Conservation (phyloP, 2,888 invertebrate species). For the Leptarthrus brevirostris region DNA sequence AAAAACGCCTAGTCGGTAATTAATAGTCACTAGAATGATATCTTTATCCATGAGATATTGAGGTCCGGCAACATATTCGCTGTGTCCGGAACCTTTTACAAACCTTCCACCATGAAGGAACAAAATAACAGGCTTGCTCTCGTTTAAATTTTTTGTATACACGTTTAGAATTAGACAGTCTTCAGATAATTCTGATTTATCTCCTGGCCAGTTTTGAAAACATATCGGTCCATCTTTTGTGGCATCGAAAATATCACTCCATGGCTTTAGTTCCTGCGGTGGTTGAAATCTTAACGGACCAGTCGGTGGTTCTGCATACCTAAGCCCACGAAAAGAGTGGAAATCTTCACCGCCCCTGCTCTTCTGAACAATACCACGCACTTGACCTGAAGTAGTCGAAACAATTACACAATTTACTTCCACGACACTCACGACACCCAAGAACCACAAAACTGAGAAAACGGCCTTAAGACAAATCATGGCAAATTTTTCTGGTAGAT, state of each 20-base stretch:
- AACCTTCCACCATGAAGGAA: slow-evolving; percentile 78
- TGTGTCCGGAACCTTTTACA: slow-evolving; percentile 72
- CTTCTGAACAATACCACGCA: slow-evolving; percentile 39
- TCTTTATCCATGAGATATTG: slow-evolving; percentile 75
- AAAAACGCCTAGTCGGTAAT: slow-evolving; percentile 71
- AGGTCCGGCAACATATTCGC: slow-evolving; percentile 69
- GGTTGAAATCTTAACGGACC: slow-evolving; percentile 61
- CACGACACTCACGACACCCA: neutral
- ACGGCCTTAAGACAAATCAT: too few relatives aligned
- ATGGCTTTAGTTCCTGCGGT: slow-evolving; percentile 69
- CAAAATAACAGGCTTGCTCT: slow-evolving; percentile 72
- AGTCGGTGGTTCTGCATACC: slow-evolving; percentile 67
- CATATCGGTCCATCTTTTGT: slow-evolving; percentile 72
- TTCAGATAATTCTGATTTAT: slow-evolving; percentile 66
- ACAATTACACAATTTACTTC: neutral
- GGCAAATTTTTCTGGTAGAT: too few relatives aligned
- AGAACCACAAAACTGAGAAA: too few relatives aligned
- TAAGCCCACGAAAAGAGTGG: slow-evolving; percentile 61
- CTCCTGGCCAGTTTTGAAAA: slow-evolving; percentile 63
- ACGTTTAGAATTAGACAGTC: slow-evolving; percentile 73
- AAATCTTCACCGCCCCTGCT: slow-evolving; percentile 57
- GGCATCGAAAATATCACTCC: slow-evolving; percentile 70
- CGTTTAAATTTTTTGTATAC: slow-evolving; percentile 66
- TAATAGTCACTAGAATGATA: slow-evolving; percentile 74
- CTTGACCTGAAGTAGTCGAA: neutral